Evolutionary conservation across 2,888 invertebrate species (phyloP), one percentile per base, ranked within the genome.

Genomic region (Dicranocentrus wangi): DNA sequence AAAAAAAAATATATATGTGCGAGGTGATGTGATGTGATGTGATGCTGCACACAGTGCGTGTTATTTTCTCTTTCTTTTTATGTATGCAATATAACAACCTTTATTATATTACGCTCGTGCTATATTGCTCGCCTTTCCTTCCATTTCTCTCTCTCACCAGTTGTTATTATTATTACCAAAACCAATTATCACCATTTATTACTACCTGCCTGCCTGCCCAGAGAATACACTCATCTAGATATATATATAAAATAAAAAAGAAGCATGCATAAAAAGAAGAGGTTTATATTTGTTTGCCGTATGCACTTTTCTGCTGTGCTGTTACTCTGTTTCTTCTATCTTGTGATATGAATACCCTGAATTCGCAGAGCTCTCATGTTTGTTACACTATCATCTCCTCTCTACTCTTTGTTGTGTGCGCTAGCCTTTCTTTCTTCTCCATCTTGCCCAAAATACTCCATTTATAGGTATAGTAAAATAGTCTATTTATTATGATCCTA

Each of bases 101-200:
- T 23, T 39, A 25, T 2, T 15, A 19, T 39, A 25, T 2, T 15
- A 19, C 42, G 69, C 70, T 60, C 70, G 70, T 70, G 70, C 70
- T 60, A 27, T 60, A 58, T 70, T 58, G 21, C 32, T 70, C 1
- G 42, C 19, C 17, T 39, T 25, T 23, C 1, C 53, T 13, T 21
- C 32, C 47, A 27, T 23, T 65, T 32, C 17, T 68, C 13, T 63
- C 32, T 27, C 27, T 10, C 63, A 17, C 13, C 60, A 27, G 42
- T 25, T 63, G 21, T 21, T 39, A 39, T 25, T 60, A 5, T 60
- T 60, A 25, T n/a, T 66, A 43, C 43, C 47, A 66, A 43, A 66
- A 43, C 65, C 65, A 66, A 66, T 66, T 66, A 66, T 66, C 65
- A 43, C 47, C 25, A 47, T 66, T 66, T 66, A 66, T 43, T 43